Evolutionary conservation across 2,797 vertebrate genomes (phyloP), one percentile per base, ranked within the genome.

Genomic region (Sandelia bainsii): DNA sequence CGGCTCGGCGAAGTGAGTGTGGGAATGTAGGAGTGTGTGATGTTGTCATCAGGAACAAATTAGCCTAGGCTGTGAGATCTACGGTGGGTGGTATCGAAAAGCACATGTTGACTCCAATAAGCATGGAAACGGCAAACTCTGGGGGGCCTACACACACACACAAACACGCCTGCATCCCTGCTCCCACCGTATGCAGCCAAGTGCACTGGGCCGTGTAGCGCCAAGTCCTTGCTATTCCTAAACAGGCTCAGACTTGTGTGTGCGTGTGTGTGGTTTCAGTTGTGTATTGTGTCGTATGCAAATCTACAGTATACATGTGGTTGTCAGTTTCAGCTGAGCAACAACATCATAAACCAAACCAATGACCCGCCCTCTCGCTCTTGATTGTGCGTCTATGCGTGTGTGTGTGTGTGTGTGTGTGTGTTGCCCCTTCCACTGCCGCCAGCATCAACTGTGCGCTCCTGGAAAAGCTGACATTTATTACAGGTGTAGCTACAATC

Each of bases 41-140:
- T 63, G 63, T 58, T 69, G 72, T 86, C 88, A 86, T 87, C 62
- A 61, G 63, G 89, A 87, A 82, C 74, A 84, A 81, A 91, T 84
- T 80, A 82, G 66, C 61, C 46, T 8, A 20, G 27, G 69, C 32
- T 61, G 65, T 29, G 70, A 79, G 82, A 77, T 61, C 69, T 85
- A 63, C 11, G 0, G 81, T 89, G 80, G 83, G 85, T 85, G 85
- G 79, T 67, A 80, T 78, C 0, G 17, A 76, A 90, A 83, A 86
- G 75, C 82, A 80, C 83, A 81, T 73, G 73, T 60, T 85, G 81
- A 58, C 72, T 84, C 80, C 57, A 63, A 45, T 69, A 72, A 75
- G 71, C 56, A 62, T 67, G 50, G 25, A 79, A 78, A 69, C 42
- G 2, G 45, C 46, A 63, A 68, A 65, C 52, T 74, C 39, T 6